These are phyloP conservation scores for Muscina levida DNA, from an alignment of 2,888 invertebrate genomes.

Conservation along the genomic window DNA sequence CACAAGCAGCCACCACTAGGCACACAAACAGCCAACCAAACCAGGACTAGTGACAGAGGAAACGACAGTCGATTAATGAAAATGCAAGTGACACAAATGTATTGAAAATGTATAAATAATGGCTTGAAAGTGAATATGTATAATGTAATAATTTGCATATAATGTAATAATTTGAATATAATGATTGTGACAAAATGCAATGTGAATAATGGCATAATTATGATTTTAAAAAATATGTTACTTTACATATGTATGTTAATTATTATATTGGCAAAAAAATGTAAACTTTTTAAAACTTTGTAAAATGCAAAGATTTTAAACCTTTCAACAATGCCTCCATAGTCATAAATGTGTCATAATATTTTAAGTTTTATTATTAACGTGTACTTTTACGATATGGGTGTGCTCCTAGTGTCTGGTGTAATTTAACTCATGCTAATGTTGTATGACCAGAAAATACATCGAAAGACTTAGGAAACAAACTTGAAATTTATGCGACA, in stretches of 20 bases:
- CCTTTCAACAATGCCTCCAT: too few species aligned
- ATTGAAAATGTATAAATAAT: background rate
- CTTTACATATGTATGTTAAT: too few species aligned
- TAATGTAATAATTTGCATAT: background rate
- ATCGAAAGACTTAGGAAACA: constrained; percentile 8
- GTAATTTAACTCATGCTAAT: too few species aligned
- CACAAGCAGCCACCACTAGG: background rate
- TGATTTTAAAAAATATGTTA: background rate
- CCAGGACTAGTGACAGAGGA: constrained; percentile 16
- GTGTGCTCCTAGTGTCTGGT: too few species aligned
- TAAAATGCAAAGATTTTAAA: too few species aligned
- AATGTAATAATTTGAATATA: background rate
- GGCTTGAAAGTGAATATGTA: background rate
- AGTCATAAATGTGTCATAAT: too few species aligned
- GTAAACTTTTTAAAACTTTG: too few species aligned
- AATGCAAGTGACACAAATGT: background rate
- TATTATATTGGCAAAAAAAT: too few species aligned
- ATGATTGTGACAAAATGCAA: too few species aligned
- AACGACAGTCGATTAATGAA: background rate
- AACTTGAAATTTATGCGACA: background rate
- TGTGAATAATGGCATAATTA: background rate
- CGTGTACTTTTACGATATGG: too few species aligned
- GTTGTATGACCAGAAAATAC: too few species aligned
- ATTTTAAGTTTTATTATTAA: too few species aligned
- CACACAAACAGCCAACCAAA: background rate